Evolutionary conservation across 1,140 invertebrate species (phyloP).

Genomic region (Pachypeltis micranthus): DNA sequence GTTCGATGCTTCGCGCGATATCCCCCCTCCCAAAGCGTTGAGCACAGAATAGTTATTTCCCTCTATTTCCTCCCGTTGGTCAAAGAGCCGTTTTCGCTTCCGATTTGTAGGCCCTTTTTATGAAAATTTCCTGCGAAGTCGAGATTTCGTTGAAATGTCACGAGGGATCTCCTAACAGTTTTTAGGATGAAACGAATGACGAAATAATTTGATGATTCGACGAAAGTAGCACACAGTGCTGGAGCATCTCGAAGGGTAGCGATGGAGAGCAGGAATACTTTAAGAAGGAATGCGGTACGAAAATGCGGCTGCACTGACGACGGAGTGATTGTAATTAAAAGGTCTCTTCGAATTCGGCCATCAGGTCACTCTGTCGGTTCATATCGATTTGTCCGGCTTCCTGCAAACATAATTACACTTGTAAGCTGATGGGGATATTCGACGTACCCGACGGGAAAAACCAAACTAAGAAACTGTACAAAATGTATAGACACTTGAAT

Average conservation of each 20-base stretch:
- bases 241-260: too few species aligned
- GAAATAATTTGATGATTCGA: not conserved
- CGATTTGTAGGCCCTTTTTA: too few species aligned
- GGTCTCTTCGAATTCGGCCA: slow-evolving; percentile 93
- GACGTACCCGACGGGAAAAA: too few species aligned
- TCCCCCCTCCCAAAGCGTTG: too few species aligned
- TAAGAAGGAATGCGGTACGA: not conserved
- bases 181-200: not conserved
- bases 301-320: not conserved
- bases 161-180: not conserved
- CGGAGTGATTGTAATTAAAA: slow-evolving; percentile 34
- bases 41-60: too few species aligned
- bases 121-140: too few species aligned
- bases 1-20: too few species aligned
- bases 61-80: too few species aligned
- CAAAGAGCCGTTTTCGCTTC: too few species aligned
- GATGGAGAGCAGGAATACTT: too few species aligned
- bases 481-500: not conserved
- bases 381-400: slow-evolving; percentile 93
- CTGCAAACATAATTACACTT: slow-evolving; percentile 45
- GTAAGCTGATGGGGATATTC: too few species aligned
- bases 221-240: too few species aligned
- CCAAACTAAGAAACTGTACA: not conserved
- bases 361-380: slow-evolving; percentile 95
- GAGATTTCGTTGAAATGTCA: not conserved